Conservation (phyloP, 2,113 vertebrate species). For the Malurus alboscapulatus region DNA sequence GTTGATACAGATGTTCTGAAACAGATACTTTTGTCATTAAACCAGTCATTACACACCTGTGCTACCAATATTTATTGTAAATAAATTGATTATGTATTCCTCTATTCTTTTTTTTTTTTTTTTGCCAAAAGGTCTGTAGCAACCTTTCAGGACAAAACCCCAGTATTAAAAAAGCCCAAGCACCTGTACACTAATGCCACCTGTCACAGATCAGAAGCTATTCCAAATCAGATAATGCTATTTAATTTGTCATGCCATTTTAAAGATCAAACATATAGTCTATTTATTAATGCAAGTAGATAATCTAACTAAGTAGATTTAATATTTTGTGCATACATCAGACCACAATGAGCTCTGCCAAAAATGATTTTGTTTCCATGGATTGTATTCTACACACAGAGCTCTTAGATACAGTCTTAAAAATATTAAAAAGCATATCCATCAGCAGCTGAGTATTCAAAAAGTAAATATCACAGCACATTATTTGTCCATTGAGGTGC, state of each 20-base stretch:
- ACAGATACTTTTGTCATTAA: conserved; percentile 41
- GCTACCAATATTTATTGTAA: conserved; percentile 16
- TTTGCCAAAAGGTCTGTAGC: background rate
- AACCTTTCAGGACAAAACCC: background rate
- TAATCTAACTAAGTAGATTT: background rate
- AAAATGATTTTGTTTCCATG: background rate
- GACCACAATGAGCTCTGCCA: background rate
- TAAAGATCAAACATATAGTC: background rate
- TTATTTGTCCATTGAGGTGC: background rate
- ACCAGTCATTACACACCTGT: conserved; percentile 60
- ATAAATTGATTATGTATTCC: background rate
- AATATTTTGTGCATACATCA: background rate
- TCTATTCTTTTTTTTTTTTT: background rate
- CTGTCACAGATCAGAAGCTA: background rate
- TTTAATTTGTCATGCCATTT: background rate
- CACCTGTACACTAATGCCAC: background rate
- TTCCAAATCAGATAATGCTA: background rate
- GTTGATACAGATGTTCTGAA: conserved; percentile 58
- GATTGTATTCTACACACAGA: background rate
- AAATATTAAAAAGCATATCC: background rate
- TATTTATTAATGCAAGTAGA: background rate
- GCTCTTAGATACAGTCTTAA: background rate
- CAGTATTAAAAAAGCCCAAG: background rate
- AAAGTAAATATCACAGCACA: background rate
- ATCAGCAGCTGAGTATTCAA: background rate